Conservation (phyloP, 2,797 vertebrate genomes). For the Prionace glauca region DNA sequence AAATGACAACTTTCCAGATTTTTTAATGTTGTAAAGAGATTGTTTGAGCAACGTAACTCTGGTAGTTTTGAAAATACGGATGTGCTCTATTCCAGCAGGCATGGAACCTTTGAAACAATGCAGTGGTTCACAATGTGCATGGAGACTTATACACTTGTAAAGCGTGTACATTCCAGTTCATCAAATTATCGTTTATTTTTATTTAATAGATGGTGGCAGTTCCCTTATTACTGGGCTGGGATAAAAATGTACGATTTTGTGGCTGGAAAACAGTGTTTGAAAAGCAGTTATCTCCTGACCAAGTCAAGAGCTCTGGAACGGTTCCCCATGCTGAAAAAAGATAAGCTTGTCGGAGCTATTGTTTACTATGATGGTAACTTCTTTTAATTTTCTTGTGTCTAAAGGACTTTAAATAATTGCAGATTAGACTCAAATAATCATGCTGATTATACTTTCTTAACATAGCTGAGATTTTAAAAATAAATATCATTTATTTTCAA, state of each 20-base stretch:
- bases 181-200: neutral
- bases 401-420: conserved; percentile 1
- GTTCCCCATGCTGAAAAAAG: conserved; percentile 93
- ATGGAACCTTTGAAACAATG: neutral
- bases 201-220: conserved; percentile 85
- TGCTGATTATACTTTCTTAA: neutral
- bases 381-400: neutral
- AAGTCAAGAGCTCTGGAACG: conserved; percentile 83
- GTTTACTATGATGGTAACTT: conserved; percentile 89
- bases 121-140: neutral
- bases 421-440: neutral
- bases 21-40: neutral
- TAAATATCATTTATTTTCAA: neutral
- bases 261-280: conserved; percentile 82
- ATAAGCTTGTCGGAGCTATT: conserved; percentile 84
- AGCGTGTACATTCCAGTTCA: neutral
- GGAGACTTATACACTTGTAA: neutral
- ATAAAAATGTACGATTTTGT: conserved; percentile 95
- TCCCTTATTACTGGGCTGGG: conserved; percentile 94
- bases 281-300: conserved; percentile 86
- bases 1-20: neutral
- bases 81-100: neutral
- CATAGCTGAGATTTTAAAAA: neutral
- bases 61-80: neutral
- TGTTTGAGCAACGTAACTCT: neutral